A percentile compares a stretch with the other conserved stretches of the same genome.
Conservation (phyloP, 92 coral and sea anemone genomes). For the Umimayanthus chanpuru region DNA sequence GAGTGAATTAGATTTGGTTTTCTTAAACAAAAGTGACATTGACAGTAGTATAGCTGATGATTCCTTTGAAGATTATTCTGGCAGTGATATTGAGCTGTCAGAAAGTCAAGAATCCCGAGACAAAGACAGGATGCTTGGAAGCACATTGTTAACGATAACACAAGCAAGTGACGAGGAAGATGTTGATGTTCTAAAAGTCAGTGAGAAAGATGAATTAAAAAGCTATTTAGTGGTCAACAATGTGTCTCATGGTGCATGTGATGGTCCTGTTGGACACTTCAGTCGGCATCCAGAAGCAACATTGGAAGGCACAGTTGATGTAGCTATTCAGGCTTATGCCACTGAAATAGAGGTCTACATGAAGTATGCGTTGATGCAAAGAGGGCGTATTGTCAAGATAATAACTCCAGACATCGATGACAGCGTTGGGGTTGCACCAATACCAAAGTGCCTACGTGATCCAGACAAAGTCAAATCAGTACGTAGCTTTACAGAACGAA, state of each 20-base stretch:
- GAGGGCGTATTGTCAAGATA: constrained; percentile 70
- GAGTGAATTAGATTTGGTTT: constrained; percentile 2
- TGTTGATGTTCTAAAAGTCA: constrained; percentile 24
- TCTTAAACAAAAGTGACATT: constrained; percentile 2
- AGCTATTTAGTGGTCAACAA: constrained; percentile 52
- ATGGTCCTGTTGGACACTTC: constrained; percentile 64
- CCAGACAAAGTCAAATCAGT: constrained; percentile 70
- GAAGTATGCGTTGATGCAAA: constrained; percentile 74
- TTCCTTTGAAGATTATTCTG: constrained; percentile 33
- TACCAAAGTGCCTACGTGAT: constrained; percentile 57
- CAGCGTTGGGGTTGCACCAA: not conserved
- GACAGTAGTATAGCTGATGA: constrained; percentile 32
- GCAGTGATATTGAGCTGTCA: constrained; percentile 30
- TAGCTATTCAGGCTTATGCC: constrained; percentile 69
- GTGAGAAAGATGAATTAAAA: constrained; percentile 12
- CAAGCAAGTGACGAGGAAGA: constrained; percentile 39
- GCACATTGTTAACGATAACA: constrained; percentile 40
- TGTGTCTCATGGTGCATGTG: constrained; percentile 45
- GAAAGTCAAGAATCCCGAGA: constrained; percentile 30
- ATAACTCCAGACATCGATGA: constrained; percentile 71
- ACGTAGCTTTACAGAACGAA: constrained; percentile 85
- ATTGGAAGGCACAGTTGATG: constrained; percentile 73
- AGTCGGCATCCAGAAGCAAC: constrained; percentile 74
- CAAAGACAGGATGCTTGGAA: constrained; percentile 44
- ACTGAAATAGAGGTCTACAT: constrained; percentile 75